These are phyloP conservation scores for Nibea coibor DNA, from an alignment of 2,113 vertebrate genomes.

Conservation along the genomic window DNA sequence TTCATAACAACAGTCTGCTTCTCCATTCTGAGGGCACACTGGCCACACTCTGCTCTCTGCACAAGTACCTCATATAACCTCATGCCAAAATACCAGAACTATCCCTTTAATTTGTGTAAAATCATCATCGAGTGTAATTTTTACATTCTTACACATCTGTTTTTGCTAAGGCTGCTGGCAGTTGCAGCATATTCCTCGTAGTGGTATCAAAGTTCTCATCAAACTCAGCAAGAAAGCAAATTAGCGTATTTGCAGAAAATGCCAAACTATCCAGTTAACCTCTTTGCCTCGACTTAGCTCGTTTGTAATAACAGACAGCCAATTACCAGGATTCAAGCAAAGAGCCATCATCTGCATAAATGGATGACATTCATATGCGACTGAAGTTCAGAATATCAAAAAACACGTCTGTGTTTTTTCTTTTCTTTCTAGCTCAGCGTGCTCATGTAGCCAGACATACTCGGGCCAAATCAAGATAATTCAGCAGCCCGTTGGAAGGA, in stretches of 20 bases:
- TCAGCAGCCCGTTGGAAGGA: slow-evolving; percentile 38
- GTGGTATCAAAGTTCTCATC: not conserved
- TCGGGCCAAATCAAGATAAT: slow-evolving; percentile 38
- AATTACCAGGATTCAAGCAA: not conserved
- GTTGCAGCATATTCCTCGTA: not conserved
- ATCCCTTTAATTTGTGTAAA: no score
- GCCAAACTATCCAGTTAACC: not conserved
- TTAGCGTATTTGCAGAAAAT: not conserved
- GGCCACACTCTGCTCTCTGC: no score
- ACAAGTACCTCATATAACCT: no score
- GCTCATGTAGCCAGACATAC: not conserved
- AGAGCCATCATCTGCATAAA: not conserved
- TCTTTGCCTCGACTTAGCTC: not conserved
- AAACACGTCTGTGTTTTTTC: not conserved
- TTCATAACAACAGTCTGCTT: no score
- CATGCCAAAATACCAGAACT: no score
- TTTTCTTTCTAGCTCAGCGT: not conserved
- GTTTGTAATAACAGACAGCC: not conserved
- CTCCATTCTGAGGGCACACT: no score
- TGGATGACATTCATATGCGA: not conserved
- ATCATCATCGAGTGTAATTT: not conserved
- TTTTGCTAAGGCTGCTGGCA: not conserved
- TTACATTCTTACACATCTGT: not conserved
- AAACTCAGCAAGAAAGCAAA: not conserved
- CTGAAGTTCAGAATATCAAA: not conserved